Base-by-base conservation (phyloP, 2,888 invertebrate species). In the Pristionchus exspectatus region DNA sequence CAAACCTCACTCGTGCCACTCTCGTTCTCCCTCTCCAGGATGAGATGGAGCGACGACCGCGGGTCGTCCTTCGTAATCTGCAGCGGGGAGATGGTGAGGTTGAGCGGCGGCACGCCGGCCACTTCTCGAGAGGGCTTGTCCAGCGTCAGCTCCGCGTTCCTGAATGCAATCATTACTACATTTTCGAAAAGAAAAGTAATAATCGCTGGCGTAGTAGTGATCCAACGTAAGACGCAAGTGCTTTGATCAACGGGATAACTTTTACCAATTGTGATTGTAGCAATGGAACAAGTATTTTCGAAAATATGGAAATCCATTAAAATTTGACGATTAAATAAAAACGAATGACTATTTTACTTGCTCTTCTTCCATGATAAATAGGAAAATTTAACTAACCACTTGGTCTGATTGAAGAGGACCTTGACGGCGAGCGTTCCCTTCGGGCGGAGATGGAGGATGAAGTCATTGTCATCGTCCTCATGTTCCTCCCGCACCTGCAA, bases 391-490 rank as follows among this genome's bases (percentile, higher is more conserved):
- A 85, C 59, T 59, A 14, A 85, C 84, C 84, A 85, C 21, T 85
- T 85, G 9, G 59, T 38, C 10, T n/a, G 30, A 59, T 85, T 33
- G 59, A 24, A 56, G 33, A 85, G 18, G 0, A 85, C 38, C n/a
- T 59, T 85, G n/a, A 85, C 33, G 33, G 84, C 59, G 33, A 85
- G 84, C 1, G 84, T 59, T 33, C 84, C 84, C 4, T n/a, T 21
- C 44, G 84, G 84, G 5, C 59, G 56, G 84, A 85, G 84, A 18
- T 24, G 9, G 21, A 85, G 59, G 59, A 85, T 59, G 59, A 85
- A 85, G 33, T 85, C 84, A n/a, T 83, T 56, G 21, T 83, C 83
- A 14, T 85, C 59, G 24, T 85, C 84, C 33, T 85, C 84, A 7
- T 74, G 54, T 54, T 81, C 81, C 44, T 77, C 44, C 44, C 12